Evolutionary conservation across 1,140 invertebrate species (phyloP).

Genomic region (Penaeus indicus): DNA sequence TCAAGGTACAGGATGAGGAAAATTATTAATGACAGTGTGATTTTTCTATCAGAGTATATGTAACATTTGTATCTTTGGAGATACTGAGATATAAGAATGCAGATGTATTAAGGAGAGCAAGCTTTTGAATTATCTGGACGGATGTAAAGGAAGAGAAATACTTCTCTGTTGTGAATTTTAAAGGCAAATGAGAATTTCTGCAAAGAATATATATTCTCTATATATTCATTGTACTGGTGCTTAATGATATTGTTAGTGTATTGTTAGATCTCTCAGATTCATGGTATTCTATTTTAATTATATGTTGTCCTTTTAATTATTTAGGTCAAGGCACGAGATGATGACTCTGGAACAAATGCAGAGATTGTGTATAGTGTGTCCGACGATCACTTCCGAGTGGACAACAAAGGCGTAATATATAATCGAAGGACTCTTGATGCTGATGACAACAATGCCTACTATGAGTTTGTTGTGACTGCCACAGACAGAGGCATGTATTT

Average conservation of each 20-base stretch:
- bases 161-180: no score
- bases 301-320: constrained; percentile 40
- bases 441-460: constrained; percentile 96
- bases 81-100: not conserved
- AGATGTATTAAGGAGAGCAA: not conserved
- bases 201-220: no score
- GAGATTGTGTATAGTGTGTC: constrained; percentile 93
- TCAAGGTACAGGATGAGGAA: constrained; percentile 73
- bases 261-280: no score
- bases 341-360: constrained; percentile 92
- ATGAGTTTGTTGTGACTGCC: constrained; percentile 92
- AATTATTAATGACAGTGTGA: not conserved
- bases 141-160: no score
- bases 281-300: not conserved
- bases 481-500: constrained; percentile 83
- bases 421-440: constrained; percentile 94
- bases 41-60: no score
- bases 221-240: no score
- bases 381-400: constrained; percentile 93
- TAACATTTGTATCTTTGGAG: not conserved
- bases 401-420: constrained; percentile 89
- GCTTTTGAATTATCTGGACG: not conserved
- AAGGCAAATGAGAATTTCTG: no score
- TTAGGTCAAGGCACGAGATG: constrained; percentile 90
- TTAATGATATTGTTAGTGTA: no score